Base-by-base conservation (phyloP, 2,797 vertebrate species). In the Pseudocheirus occidentalis region DNA sequence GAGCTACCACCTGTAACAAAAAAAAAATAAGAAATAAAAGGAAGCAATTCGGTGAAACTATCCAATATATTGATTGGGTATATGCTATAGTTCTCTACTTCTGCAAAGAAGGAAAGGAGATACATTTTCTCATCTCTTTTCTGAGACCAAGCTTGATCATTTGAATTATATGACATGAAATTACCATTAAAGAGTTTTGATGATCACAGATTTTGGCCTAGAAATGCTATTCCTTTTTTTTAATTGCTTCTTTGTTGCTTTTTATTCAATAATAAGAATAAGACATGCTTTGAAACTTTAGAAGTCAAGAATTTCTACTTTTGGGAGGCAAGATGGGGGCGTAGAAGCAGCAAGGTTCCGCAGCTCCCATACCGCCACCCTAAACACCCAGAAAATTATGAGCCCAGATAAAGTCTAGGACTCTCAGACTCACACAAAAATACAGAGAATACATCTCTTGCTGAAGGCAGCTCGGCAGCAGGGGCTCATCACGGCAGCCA, bases 281-380 rank as follows among this genome's bases (percentile, higher is more conserved):
- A 11, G 73, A 92, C 92, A 94, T 91, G 95, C 93, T 89, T 93
- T 92, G 91, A 53, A 56, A 95, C 87, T 31, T 96, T 94, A 93
- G 95, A 93, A 97, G 90, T 90, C 1, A 24, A 97, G 2, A 55
- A 95, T 96, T 96, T 97, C 66, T 90, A 62, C 55, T 58, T 96
- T 97, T n/a, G n/a, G n/a, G n/a, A n/a, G n/a, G n/a, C n/a, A n/a
- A n/a, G n/a, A n/a, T n/a, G n/a, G n/a, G n/a, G n/a, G n/a, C n/a
- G n/a, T n/a, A n/a, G n/a, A n/a, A n/a, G n/a, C n/a, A n/a, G n/a
- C n/a, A n/a, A n/a, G n/a, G n/a, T n/a, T n/a, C n/a, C n/a, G n/a
- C n/a, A n/a, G n/a, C n/a, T n/a, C n/a, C n/a, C n/a, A n/a, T n/a
- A n/a, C n/a, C n/a, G n/a, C n/a, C n/a, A n/a, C n/a, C n/a, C n/a